A percentile compares a stretch with the other conserved stretches of the same genome.
Conservation (phyloP, 2,888 invertebrate species). For the Oscheius sp. region DNA sequence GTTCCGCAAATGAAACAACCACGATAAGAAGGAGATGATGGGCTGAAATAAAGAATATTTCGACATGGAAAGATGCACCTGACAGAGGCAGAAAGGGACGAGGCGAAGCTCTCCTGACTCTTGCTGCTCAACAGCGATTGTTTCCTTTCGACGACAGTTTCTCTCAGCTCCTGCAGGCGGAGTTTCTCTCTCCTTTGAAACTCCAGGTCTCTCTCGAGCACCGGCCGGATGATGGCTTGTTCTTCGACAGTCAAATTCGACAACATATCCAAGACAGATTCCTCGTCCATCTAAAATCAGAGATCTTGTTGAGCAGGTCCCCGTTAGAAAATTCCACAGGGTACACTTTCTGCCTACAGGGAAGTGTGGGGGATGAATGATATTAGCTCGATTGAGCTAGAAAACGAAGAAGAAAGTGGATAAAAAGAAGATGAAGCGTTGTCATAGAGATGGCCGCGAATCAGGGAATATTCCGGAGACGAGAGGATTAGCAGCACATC, state of each 20-base stretch:
- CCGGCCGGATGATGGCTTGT: slow-evolving; percentile 51
- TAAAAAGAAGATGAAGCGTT: slow-evolving; percentile 7
- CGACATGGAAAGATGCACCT: slow-evolving; percentile 2
- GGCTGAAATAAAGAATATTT: slow-evolving; percentile 13
- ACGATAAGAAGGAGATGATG: slow-evolving; percentile 33
- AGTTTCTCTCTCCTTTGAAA: slow-evolving; percentile 56
- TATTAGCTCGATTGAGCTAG: slow-evolving; percentile 5
- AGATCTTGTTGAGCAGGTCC: too few relatives aligned
- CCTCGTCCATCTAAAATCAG: slow-evolving; percentile 17
- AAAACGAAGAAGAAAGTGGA: slow-evolving; percentile 4
- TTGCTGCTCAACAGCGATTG: slow-evolving; percentile 12
- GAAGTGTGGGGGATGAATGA: neutral
- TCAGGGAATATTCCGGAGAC: neutral
- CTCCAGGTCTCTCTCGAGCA: slow-evolving; percentile 59
- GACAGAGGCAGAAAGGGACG: slow-evolving; percentile 24
- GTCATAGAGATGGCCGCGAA: slow-evolving; percentile 9
- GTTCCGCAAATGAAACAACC: slow-evolving; percentile 46
- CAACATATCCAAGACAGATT: slow-evolving; percentile 13
- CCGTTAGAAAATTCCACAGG: too few relatives aligned
- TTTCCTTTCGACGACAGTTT: slow-evolving; percentile 1
- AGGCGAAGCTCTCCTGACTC: slow-evolving; percentile 34
- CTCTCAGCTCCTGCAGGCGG: slow-evolving; percentile 44
- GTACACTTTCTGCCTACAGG: too few relatives aligned
- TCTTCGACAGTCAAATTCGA: slow-evolving; percentile 42
- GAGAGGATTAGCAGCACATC: slow-evolving; percentile 13